Evolutionary conservation across 2,113 vertebrate genomes (phyloP).

Genomic region (Oncorhynchus keta): DNA sequence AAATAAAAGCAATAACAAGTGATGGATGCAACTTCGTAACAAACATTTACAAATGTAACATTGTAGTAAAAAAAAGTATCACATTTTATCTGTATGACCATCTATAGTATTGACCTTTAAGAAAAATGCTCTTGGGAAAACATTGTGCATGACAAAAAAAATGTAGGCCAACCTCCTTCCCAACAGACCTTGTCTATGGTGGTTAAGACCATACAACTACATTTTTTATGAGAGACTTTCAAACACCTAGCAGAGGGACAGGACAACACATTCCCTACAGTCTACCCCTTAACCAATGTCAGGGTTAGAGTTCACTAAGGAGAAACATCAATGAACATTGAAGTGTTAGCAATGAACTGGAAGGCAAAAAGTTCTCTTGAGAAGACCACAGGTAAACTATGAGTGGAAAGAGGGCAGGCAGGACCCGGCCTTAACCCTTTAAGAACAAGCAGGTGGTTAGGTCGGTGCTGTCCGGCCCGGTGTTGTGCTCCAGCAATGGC

Average conservation of each 20-base stretch:
- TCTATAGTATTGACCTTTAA: conserved; percentile 30
- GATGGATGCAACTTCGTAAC: conserved; percentile 33
- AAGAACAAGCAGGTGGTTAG: background rate
- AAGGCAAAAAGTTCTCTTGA: background rate
- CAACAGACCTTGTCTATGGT: conserved; percentile 12
- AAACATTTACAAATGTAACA: conserved; percentile 37
- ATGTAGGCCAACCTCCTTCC: conserved; percentile 17
- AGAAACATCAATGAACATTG: background rate
- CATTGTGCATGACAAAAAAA: conserved; percentile 31
- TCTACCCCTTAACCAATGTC: background rate
- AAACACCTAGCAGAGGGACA: background rate
- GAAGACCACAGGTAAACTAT: background rate
- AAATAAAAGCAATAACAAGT: conserved; percentile 34
- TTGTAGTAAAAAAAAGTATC: conserved; percentile 53
- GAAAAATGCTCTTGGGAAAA: conserved; percentile 48
- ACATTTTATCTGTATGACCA: conserved; percentile 44
- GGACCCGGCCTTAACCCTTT: too few relatives aligned
- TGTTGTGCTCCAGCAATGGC: background rate
- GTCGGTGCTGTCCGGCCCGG: background rate
- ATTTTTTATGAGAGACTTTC: conserved; percentile 28
- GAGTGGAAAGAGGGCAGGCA: background rate
- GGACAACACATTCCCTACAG: background rate
- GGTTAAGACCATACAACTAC: conserved; percentile 27
- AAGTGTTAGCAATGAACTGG: background rate
- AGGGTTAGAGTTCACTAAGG: background rate